Conservation (phyloP, 2,113 vertebrate species). For the Tretioscincus oriximinensis region DNA sequence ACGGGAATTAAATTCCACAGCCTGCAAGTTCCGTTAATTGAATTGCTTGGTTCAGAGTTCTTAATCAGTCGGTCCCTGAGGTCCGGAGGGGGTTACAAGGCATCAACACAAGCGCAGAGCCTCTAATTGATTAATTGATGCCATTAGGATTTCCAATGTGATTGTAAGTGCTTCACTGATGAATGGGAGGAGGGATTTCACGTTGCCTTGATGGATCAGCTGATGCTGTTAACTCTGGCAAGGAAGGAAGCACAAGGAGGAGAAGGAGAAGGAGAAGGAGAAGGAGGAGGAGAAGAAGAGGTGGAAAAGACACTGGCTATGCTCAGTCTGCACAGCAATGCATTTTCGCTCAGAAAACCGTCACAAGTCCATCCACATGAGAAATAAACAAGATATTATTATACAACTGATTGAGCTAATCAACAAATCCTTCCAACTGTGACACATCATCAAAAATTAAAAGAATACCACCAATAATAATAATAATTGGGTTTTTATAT, state of each 20-base stretch:
- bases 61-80: not conserved
- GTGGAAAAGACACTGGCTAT: too few relatives aligned
- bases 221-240: not conserved
- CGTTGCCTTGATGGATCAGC: not conserved
- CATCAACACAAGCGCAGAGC: not conserved
- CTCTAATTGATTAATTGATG: not conserved
- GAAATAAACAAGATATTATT: too few relatives aligned
- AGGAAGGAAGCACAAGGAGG: not conserved
- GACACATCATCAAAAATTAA: too few relatives aligned
- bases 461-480: too few relatives aligned
- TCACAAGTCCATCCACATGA: too few relatives aligned
- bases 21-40: not conserved
- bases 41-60: not conserved
- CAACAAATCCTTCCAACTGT: too few relatives aligned
- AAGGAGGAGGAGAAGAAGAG: too few relatives aligned
- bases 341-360: too few relatives aligned
- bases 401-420: too few relatives aligned
- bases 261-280: not conserved
- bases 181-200: not conserved
- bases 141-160: not conserved
- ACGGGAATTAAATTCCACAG: conserved; percentile 26
- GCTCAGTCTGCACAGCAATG: too few relatives aligned
- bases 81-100: not conserved
- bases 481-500: too few relatives aligned
- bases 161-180: not conserved